Conservation (phyloP, 2,888 invertebrate species). For the Dexiosoma caninum region DNA sequence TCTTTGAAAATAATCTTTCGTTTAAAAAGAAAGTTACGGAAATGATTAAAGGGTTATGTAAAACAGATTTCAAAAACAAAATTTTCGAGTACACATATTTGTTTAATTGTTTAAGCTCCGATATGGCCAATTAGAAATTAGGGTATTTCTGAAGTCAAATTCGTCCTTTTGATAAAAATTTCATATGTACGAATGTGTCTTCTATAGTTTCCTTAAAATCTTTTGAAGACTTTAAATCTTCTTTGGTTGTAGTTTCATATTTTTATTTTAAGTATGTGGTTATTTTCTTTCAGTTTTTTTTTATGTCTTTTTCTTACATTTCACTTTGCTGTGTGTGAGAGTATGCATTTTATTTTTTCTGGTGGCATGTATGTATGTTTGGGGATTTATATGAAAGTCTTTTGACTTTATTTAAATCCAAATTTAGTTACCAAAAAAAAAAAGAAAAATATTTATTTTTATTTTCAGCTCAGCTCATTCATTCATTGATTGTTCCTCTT, state of each 20-base stretch:
- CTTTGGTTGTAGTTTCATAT: slow-evolving; percentile 39
- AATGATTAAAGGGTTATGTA: no score
- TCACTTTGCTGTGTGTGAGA: not conserved
- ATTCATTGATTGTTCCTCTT: slow-evolving; percentile 25
- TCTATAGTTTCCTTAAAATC: slow-evolving; percentile 27
- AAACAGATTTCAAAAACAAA: no score
- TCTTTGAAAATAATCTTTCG: no score
- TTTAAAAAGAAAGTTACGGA: no score
- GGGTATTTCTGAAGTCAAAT: not conserved
- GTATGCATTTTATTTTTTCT: slow-evolving; percentile 12
- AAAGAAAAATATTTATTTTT: slow-evolving; percentile 19
- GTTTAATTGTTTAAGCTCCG: no score
- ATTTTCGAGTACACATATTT: no score
- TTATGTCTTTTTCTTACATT: slow-evolving; percentile 20
- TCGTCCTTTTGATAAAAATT: not conserved
- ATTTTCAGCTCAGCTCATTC: slow-evolving; percentile 41
- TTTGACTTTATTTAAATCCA: slow-evolving; percentile 50
- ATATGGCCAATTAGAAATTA: no score
- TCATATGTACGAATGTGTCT: not conserved
- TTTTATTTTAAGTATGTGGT: slow-evolving; percentile 33
- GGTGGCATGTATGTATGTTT: slow-evolving; percentile 8
- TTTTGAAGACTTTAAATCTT: slow-evolving; percentile 61
- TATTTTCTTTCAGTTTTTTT: slow-evolving; percentile 40
- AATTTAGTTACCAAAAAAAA: slow-evolving; percentile 49
- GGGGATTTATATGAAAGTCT: slow-evolving; percentile 36